Conservation (phyloP, 2,888 invertebrate genomes). For the Apantesis nais region DNA sequence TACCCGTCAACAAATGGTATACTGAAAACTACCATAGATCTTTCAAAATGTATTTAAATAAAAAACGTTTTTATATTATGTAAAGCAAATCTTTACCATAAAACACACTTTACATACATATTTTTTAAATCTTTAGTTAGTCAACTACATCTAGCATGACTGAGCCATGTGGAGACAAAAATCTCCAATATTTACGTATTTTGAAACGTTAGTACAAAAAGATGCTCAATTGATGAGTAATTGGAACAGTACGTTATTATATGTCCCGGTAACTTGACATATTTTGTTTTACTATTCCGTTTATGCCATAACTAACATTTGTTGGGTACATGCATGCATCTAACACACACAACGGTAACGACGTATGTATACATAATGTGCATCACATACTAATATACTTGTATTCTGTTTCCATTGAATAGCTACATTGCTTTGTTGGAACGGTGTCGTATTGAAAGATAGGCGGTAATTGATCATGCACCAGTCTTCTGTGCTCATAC, state of each 20-base stretch:
- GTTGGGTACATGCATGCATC: conserved; percentile 33
- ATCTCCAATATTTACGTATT: not conserved
- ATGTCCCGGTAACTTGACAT: conserved; percentile 24
- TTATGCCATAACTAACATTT: conserved; percentile 47
- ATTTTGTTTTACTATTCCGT: conserved; percentile 55
- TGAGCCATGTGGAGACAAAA: not conserved
- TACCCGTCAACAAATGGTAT: not conserved
- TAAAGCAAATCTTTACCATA: not conserved
- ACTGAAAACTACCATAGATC: not conserved
- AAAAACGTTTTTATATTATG: no score
- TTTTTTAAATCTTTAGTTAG: not conserved
- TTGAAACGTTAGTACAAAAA: conserved; percentile 5
- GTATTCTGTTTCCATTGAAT: conserved; percentile 57
- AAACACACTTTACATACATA: not conserved
- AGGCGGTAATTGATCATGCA: conserved; percentile 41
- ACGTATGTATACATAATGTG: conserved; percentile 27
- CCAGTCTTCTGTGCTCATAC: conserved; percentile 27
- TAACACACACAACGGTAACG: conserved; percentile 32
- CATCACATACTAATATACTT: conserved; percentile 39
- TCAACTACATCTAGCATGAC: conserved; percentile 2
- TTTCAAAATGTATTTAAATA: not conserved
- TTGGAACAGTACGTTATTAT: conserved; percentile 12
- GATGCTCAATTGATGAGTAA: conserved; percentile 19
- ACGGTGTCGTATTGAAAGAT: conserved; percentile 58
- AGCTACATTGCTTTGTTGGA: conserved; percentile 62